Evolutionary conservation across 35 echinoderm and acorn worm genomes (phyloP).

Genomic region (Lytechinus pictus): DNA sequence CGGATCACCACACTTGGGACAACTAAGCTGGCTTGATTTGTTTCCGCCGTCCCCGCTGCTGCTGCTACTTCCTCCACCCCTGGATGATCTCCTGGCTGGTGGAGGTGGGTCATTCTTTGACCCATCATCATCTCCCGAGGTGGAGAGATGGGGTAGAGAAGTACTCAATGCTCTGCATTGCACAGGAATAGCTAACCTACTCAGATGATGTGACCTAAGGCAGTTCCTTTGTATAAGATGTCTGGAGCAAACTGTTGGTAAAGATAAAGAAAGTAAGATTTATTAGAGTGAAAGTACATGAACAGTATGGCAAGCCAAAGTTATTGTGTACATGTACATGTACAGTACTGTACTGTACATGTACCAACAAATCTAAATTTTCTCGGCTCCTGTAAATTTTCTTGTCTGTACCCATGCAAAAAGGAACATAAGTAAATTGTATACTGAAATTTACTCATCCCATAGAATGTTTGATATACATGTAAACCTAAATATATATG

Average conservation of each 20-base stretch:
- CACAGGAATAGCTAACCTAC: background rate
- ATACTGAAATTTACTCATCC: no score
- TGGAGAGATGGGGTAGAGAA: background rate
- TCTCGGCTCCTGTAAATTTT: no score
- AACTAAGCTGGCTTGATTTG: conserved; percentile 80
- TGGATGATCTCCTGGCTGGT: conserved; percentile 38
- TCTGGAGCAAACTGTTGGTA: background rate
- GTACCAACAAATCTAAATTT: no score
- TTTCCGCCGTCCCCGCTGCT: conserved; percentile 58
- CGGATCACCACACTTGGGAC: conserved; percentile 94
- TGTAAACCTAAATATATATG: no score
- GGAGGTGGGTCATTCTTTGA: conserved; percentile 38
- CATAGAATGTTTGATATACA: no score
- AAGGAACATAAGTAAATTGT: no score
- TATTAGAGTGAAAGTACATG: background rate
- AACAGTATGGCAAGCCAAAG: background rate
- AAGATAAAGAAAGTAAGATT: background rate
- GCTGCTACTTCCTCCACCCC: conserved; percentile 51
- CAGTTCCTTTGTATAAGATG: conserved; percentile 40
- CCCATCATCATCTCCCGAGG: conserved; percentile 22
- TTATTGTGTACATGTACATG: no score
- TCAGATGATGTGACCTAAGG: background rate
- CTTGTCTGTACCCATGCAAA: no score
- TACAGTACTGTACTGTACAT: no score
- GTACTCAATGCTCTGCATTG: conserved; percentile 20